Evolutionary conservation across 2,113 vertebrate species (phyloP).

Genomic region (Myrmecophaga tridactyla): DNA sequence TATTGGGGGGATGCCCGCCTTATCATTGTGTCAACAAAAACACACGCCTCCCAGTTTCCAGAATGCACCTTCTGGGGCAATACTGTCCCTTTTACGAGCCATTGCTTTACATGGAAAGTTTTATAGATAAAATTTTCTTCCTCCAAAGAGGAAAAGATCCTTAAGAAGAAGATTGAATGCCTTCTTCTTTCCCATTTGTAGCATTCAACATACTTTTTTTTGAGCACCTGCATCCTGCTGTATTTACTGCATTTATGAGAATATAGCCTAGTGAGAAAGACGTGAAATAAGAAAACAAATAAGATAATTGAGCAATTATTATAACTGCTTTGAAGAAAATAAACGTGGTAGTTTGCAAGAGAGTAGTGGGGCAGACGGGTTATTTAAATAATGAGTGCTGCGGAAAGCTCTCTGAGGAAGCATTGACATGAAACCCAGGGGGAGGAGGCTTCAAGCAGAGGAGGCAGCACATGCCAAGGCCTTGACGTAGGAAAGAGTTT

Average conservation of each 20-base stretch:
- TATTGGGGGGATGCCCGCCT: too few species aligned
- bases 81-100: background rate
- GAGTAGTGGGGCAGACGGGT: too few species aligned
- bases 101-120: background rate
- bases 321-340: background rate
- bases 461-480: background rate
- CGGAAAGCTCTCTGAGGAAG: background rate
- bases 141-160: background rate
- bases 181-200: background rate
- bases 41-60: background rate
- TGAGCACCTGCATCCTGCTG: background rate
- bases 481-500: background rate
- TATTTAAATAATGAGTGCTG: background rate
- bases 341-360: background rate
- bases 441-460: background rate
- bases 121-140: background rate
- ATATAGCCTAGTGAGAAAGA: background rate
- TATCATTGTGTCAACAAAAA: background rate
- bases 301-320: background rate
- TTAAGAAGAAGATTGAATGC: background rate
- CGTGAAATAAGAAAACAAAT: background rate
- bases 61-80: too few species aligned
- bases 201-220: background rate
- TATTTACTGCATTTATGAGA: background rate
- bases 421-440: too few species aligned